These are phyloP conservation scores for Melanotaenia boesemani DNA, from an alignment of 2,797 vertebrate genomes.

Conservation along the genomic window DNA sequence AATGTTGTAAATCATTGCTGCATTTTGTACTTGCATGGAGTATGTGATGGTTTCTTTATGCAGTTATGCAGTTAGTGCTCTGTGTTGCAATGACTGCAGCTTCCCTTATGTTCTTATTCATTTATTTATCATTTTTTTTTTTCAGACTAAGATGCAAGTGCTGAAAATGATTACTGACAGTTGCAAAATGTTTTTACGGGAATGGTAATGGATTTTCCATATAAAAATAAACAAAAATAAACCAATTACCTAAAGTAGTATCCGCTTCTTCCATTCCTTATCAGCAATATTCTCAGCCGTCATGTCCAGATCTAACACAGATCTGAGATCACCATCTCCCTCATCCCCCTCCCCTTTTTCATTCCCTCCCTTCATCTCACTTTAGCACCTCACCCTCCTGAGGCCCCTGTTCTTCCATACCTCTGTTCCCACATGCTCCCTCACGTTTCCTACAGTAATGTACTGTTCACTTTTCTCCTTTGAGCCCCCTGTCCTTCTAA, in stretches of 20 bases:
- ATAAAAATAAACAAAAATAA: conserved; percentile 73
- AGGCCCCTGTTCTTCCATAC: conserved; percentile 46
- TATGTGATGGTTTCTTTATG: conserved; percentile 3
- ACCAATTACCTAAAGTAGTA: conserved; percentile 67
- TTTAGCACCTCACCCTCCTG: conserved; percentile 69
- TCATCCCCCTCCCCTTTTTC: neutral
- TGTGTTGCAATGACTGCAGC: neutral
- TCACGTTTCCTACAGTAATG: conserved; percentile 59
- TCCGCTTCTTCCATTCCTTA: conserved; percentile 60
- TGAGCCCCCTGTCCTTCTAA: conserved; percentile 49
- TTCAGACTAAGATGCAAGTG: conserved; percentile 32
- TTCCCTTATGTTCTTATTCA: conserved; percentile 16
- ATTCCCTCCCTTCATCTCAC: conserved; percentile 53
- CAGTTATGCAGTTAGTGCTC: neutral
- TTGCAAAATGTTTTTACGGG: conserved; percentile 52
- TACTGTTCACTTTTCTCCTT: conserved; percentile 54
- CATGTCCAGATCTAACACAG: conserved; percentile 39
- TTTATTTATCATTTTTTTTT: neutral
- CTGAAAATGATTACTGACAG: conserved; percentile 54
- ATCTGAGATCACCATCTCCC: conserved; percentile 43
- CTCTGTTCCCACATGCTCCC: conserved; percentile 40
- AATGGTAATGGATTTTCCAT: conserved; percentile 59
- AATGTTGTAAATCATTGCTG: neutral
- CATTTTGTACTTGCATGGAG: neutral
- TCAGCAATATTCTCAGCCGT: conserved; percentile 50